Base-by-base conservation (phyloP, 2,888 invertebrate species). In the Diaprepes abbreviatus region DNA sequence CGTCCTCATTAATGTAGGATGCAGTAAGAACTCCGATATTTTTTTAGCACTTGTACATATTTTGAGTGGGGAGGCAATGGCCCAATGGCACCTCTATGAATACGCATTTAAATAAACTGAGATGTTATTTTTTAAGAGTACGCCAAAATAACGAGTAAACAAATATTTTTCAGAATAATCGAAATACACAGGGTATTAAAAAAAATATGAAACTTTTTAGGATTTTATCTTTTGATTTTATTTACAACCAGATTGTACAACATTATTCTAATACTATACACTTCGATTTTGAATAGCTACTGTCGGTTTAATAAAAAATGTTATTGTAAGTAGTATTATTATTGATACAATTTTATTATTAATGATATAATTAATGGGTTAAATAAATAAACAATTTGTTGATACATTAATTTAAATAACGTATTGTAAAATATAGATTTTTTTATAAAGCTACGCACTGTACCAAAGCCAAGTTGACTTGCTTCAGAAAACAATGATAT, bases 211-310 rank as follows among this genome's bases (percentile, higher is more conserved):
- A 7, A 24, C 9, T 21, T 33, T 16, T 58, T 31, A 50, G 10
- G 50, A 14, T 63, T 65, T 71, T 71, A 66, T 57, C 45, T 66
- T 71, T 71, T 66, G 55, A 71, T 70, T 83, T 83, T 84, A 84
- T 84, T 84, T 84, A 84, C 84, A 84, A 82, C 83, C 79, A 83
- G 83, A 83, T 83, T 83, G 81, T 83, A 83, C 83, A 83, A 77
- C 80, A 81, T 82, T 82, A 81, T 79, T 80, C 81, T 82, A 81
- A 83, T 84, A 84, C 83, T 84, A 84, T 84, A 84, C 83, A 84
- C 80, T 83, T 81, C 79, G 74, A 82, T 80, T 79, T 80, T 77
- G 77, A 82, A 83, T 81, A 81, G 79, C 81, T 82, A 81, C 81
- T 80, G 81, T 80, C 79, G 81, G 78, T 80, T 81, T 82, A 81